Percentiles rank a stretch among this genome's conserved stretches.
Evolutionary conservation across 2,113 vertebrate genomes (phyloP).

Genomic region (Cairina moschata): DNA sequence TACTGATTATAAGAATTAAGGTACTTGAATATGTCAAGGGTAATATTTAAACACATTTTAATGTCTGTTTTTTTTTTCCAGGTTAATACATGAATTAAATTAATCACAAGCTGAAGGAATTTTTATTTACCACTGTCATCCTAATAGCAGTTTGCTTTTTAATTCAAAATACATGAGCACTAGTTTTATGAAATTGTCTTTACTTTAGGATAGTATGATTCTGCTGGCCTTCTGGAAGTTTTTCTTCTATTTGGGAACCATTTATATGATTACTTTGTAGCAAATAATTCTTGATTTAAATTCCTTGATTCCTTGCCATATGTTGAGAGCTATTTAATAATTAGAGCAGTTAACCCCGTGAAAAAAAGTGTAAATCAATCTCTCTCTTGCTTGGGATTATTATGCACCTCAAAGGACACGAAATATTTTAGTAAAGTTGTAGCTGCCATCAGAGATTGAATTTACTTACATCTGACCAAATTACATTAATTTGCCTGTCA

Average conservation of each 20-base stretch:
- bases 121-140: slow-evolving; percentile 6
- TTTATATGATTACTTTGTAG: background rate
- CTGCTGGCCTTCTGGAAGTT: background rate
- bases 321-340: slow-evolving; percentile 35
- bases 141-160: slow-evolving; percentile 1
- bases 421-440: background rate
- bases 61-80: background rate
- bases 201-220: background rate
- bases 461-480: background rate
- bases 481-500: background rate
- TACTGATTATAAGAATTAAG: slow-evolving; percentile 32
- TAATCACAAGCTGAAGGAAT: background rate
- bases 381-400: background rate
- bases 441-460: background rate
- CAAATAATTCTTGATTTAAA: background rate
- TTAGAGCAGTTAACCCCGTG: slow-evolving; percentile 8
- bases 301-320: slow-evolving; percentile 14
- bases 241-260: background rate
- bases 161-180: background rate
- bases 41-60: slow-evolving; percentile 21
- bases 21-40: background rate
- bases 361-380: slow-evolving; percentile 11
- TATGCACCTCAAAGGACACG: background rate
- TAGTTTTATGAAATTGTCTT: background rate
- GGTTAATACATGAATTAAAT: background rate